Base-by-base conservation (phyloP, 2,113 vertebrate genomes). In the Mellivora capensis region DNA sequence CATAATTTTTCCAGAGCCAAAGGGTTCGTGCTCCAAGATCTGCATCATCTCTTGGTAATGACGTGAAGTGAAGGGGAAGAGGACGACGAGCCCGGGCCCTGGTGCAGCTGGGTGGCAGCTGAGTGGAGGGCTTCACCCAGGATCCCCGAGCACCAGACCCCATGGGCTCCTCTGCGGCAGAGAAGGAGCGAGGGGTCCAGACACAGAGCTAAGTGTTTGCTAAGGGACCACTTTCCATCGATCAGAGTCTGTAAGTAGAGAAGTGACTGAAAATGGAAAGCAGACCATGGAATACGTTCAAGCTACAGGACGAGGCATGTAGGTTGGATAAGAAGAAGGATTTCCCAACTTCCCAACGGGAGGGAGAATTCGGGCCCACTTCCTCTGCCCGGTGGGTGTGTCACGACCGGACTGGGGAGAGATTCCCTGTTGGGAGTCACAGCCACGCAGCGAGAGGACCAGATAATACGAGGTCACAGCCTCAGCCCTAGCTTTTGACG, bases 1-100 rank as follows among this genome's bases (percentile, higher is more conserved):
- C 95, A 52, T 96, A 98, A 98, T 96, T 97, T 64, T 96, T 25
- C 90, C 69, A 72, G 83, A 94, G 96, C 82, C 95, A 81, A 64
- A 67, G 84, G 96, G 21, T 39, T 69, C 42, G 39, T 18, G 57
- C 83, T 87, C 90, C 39, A 13, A 88, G 86, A 67, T 74, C 92
- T 25, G 34, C n/a, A 2, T 84, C 80, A 71, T 83, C 94, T 88
- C 74, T 90, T 64, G 84, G 67, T 85, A 39, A 85, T 1, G 42
- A 57, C 0, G 1, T 2, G 42, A 34, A 49, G 74, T 20, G 57
- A 64, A 37, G 61, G 17, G n/a, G 42, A 37, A 82, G 54, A 34
- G 61, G 71, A 80, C 34, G 59, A 44, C 2, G 52, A 39, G 72
- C 42, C 29, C 20, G 25, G 25, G 18, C 31, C 72, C 54, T 21